These are phyloP conservation scores for Antedon mediterranea DNA, from an alignment of 53 echinoderm and acorn worm species.

Conservation along the genomic window DNA sequence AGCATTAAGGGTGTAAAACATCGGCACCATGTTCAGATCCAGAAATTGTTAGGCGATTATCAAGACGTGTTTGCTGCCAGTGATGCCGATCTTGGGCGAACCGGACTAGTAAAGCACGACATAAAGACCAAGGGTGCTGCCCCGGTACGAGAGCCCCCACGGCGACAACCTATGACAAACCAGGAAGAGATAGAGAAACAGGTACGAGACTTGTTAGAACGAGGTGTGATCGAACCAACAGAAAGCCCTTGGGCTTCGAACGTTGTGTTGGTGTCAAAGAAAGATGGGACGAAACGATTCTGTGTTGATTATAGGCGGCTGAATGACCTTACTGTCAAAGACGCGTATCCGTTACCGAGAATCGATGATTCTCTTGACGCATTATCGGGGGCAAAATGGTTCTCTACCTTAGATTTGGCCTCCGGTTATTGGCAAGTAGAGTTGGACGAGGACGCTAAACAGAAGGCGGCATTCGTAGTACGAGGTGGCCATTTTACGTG, in stretches of 20 bases:
- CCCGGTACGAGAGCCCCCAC: conserved; percentile 26
- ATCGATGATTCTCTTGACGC: conserved; percentile 49
- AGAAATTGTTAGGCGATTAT: conserved; percentile 9
- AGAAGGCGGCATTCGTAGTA: conserved; percentile 37
- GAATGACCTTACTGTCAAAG: conserved; percentile 41
- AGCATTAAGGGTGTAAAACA: background rate
- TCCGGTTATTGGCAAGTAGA: conserved; percentile 55
- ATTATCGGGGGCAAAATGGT: conserved; percentile 29
- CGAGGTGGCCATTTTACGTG: conserved; percentile 31
- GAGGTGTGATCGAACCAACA: conserved; percentile 31
- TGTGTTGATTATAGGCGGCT: conserved; percentile 44
- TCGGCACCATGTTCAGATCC: conserved; percentile 7
- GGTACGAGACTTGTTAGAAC: conserved; percentile 20
- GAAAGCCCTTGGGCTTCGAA: conserved; percentile 48
- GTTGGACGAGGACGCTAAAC: conserved; percentile 22
- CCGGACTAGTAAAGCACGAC: conserved; percentile 34
- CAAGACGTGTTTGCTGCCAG: conserved; percentile 35
- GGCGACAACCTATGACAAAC: conserved; percentile 11
- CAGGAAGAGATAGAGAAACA: conserved; percentile 26
- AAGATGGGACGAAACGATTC: conserved; percentile 39
- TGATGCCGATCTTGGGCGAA: conserved; percentile 32
- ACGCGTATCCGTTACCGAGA: conserved; percentile 48
- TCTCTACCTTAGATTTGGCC: conserved; percentile 39
- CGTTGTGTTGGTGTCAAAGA: conserved; percentile 49
- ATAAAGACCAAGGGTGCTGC: conserved; percentile 19